Base-by-base conservation (phyloP, 2,888 invertebrate species). In the Eupelmus urozonus region DNA sequence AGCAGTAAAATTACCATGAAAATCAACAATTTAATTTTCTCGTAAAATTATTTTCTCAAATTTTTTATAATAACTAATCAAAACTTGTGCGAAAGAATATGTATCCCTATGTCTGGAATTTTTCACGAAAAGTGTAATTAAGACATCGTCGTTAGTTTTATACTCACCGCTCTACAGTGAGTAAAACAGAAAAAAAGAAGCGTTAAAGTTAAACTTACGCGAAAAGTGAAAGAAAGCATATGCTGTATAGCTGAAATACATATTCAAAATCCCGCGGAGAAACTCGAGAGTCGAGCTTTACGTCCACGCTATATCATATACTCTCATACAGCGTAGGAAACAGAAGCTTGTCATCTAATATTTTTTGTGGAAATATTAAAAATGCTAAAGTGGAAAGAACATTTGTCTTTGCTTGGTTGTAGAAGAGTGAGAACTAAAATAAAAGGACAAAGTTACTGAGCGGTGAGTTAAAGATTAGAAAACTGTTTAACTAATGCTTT, bases 311-410 rank as follows among this genome's bases (percentile, higher is more conserved):
- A n/a, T n/a, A n/a, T n/a, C n/a, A n/a, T n/a, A n/a, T n/a, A n/a
- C n/a, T 0, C 11, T n/a, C n/a, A 63, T 34, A 20, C 29, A 18
- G 27, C 4, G 29, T 27, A 51, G 27, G n/a, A 1, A n/a, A n/a
- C 29, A 60, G 40, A 29, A 53, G 51, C 34, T 34, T 53, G 53
- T 66, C 16, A 23, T 66, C 34, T 53, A 66, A 66, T 53, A 53
- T 66, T 51, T 66, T 51, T 65, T n/a, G 20, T 20, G 5, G 66
- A 53, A 66, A 53, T 66, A 66, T 66, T 66, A 66, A 66, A 53
- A 66, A 53, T 16, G 51, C 20, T 20, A 34, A 20, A 34, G 20
- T 66, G 53, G 34, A 53, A 66, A 53, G 66, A 53, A 27, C 66
- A 34, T 66, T 51, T 66, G 51, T 53, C 29, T 49, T 49, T 23